These are phyloP conservation scores for Acanthococcus lagerstroemiae DNA, from an alignment of 2,888 invertebrate species.

Conservation along the genomic window DNA sequence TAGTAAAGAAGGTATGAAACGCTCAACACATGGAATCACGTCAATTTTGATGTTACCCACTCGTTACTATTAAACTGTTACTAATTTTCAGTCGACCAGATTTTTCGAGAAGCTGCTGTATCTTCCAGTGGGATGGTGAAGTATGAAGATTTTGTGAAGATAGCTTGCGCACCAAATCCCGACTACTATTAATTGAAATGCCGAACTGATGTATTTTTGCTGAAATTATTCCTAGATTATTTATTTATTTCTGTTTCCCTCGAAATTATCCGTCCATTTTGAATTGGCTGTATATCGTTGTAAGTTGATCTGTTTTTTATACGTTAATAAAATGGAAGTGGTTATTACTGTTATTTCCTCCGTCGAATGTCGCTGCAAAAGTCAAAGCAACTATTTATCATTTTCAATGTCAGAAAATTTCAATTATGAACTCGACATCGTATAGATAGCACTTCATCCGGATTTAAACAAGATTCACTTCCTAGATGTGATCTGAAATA, in stretches of 20 bases:
- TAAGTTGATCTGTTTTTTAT: no score
- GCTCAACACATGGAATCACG: background rate
- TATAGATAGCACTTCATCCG: no score
- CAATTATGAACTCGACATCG: no score
- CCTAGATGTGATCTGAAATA: no score
- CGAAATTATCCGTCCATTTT: slow-evolving; percentile 8
- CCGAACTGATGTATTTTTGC: no score
- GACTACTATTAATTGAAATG: slow-evolving; percentile 65
- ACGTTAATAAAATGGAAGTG: no score
- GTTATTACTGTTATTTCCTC: no score
- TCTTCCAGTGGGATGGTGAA: slow-evolving; percentile 64
- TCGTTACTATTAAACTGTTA: background rate
- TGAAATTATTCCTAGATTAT: background rate
- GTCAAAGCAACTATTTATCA: no score
- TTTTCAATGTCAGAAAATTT: no score
- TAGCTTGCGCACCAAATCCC: slow-evolving; percentile 83
- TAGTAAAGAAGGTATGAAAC: slow-evolving; percentile 49
- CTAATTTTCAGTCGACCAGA: slow-evolving; percentile 63
- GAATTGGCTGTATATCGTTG: no score
- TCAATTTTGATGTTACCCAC: background rate
- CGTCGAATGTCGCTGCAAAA: no score
- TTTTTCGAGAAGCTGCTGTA: slow-evolving; percentile 84
- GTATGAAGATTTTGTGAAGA: slow-evolving; percentile 87
- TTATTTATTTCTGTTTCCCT: background rate
- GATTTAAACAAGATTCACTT: no score